phyloP scores from a whole-genome alignment of 2,797 vertebrate species.

The Anas flavirostris region DNA sequence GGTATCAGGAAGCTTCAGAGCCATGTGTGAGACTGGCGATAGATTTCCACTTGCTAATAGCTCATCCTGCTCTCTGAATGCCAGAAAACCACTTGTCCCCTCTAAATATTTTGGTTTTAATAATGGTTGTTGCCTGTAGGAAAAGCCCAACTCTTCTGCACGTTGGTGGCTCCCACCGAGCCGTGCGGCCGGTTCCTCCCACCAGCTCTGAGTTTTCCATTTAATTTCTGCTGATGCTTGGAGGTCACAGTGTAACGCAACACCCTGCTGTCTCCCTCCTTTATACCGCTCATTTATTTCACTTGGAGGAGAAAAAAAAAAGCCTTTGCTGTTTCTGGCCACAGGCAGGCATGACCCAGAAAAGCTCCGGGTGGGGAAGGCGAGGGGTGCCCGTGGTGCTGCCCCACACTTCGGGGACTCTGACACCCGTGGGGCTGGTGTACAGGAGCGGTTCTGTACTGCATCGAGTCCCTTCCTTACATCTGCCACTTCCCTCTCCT shows the following conservation, averaged over 20 bases:
- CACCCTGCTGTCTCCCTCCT: fast-evolving
- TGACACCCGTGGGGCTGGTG: not conserved
- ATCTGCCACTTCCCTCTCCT: not conserved
- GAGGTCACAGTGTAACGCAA: not conserved
- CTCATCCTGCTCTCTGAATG: not conserved
- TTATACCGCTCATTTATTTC: not conserved
- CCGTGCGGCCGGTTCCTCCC: fast-evolving
- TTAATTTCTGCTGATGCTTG: not conserved
- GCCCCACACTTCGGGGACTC: fast-evolving
- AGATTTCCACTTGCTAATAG: not conserved
- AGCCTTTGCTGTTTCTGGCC: fast-evolving
- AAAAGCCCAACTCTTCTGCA: not conserved
- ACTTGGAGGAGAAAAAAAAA: fast-evolving
- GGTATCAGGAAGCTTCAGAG: not conserved
- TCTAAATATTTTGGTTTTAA: not conserved
- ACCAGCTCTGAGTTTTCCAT: not conserved
- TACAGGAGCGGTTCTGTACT: not conserved
- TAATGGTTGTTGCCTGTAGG: fast-evolving
- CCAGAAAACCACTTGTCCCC: not conserved
- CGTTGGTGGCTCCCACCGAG: fast-evolving
- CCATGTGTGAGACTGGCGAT: fast-evolving
- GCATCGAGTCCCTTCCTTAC: not conserved
- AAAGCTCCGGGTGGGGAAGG: fast-evolving
- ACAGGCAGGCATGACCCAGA: not conserved
- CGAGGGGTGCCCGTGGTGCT: fast-evolving